These are phyloP conservation scores for Copsychus sechellarum DNA, from an alignment of 2,113 vertebrate species.

Conservation along the genomic window DNA sequence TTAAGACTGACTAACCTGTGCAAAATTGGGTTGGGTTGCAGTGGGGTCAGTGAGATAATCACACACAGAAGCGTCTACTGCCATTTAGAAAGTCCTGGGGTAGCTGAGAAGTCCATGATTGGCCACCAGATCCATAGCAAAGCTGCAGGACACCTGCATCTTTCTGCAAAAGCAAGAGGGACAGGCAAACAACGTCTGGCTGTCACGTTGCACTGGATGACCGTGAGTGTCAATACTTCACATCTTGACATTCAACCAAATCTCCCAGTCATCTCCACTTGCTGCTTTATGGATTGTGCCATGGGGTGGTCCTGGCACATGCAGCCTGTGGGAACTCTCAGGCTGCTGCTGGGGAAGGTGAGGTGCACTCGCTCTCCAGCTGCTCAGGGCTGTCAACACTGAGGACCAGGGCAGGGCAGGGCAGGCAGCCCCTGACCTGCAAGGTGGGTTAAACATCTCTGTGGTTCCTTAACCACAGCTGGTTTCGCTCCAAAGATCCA, in stretches of 20 bases:
- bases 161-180: not conserved
- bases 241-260: not conserved
- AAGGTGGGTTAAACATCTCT: not conserved
- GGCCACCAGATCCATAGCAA: not conserved
- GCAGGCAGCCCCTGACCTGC: not conserved
- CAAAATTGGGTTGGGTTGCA: not conserved
- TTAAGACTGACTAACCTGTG: not conserved
- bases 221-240: not conserved
- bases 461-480: not conserved
- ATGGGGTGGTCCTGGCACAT: not conserved
- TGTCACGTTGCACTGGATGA: not conserved
- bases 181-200: not conserved
- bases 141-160: not conserved
- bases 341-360: not conserved
- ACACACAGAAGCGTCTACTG: not conserved
- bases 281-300: not conserved
- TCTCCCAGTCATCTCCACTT: not conserved
- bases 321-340: not conserved
- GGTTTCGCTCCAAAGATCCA: not conserved
- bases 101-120: not conserved
- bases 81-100: not conserved
- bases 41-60: not conserved
- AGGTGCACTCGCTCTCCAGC: fast-evolving
- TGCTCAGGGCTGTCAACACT: not conserved
- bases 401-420: not conserved